These are phyloP conservation scores for Reinhardtius hippoglossoides DNA, from an alignment of 2,113 vertebrate species.

Conservation along the genomic window DNA sequence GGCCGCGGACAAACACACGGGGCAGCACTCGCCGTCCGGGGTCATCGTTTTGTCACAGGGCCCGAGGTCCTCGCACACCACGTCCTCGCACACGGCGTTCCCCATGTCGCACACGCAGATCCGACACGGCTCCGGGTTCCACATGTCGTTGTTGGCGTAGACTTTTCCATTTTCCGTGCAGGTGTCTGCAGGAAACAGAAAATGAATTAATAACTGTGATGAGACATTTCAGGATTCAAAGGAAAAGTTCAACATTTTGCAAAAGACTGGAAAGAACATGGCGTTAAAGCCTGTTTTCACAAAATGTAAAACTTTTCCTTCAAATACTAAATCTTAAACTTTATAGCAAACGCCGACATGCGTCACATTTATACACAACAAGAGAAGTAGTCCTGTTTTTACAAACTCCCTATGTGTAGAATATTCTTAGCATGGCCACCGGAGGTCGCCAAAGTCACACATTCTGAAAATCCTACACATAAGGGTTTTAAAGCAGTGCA, in stretches of 20 bases:
- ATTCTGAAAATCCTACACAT: neutral
- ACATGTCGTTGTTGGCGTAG: constrained; percentile 61
- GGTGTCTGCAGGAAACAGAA: constrained; percentile 41
- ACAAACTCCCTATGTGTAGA: constrained; percentile 8
- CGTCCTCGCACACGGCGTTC: constrained; percentile 40
- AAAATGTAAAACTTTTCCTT: neutral
- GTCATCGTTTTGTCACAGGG: constrained; percentile 48
- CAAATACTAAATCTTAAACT: neutral
- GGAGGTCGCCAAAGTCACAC: no score
- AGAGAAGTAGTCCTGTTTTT: neutral
- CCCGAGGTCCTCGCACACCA: constrained; percentile 58
- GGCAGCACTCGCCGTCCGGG: constrained; percentile 72
- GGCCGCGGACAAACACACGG: constrained; percentile 49
- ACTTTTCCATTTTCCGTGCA: constrained; percentile 66
- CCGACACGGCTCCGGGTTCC: constrained; percentile 62
- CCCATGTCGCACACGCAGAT: constrained; percentile 63
- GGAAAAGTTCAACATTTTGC: neutral
- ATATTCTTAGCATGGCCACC: no score
- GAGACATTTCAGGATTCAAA: neutral
- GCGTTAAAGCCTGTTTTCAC: neutral
- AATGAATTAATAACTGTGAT: neutral
- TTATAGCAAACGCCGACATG: neutral
- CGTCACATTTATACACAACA: neutral
- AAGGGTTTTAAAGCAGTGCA: constrained; percentile 9
- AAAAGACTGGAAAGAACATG: no score